Conservation (phyloP, 2,113 vertebrate species). For the Bothrops jararaca region DNA sequence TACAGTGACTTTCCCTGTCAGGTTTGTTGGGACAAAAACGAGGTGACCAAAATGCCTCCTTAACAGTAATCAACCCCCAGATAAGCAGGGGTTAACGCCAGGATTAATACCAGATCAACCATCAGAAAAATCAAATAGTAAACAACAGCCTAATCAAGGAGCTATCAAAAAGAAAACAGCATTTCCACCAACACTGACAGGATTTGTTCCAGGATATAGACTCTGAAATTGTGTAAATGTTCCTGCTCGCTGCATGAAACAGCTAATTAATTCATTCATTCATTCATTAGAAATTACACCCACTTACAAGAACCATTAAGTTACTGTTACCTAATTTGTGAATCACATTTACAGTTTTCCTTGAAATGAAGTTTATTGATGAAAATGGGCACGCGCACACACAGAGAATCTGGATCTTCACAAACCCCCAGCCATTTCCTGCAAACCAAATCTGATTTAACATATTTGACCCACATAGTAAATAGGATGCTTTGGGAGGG, state of each 20-base stretch:
- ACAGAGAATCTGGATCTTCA: background rate
- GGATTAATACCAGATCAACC: too few relatives aligned
- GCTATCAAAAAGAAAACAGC: background rate
- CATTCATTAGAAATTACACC: background rate
- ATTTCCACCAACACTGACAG: too few relatives aligned
- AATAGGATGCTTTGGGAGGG: background rate
- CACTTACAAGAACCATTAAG: background rate
- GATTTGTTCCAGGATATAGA: background rate
- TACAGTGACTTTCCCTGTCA: background rate
- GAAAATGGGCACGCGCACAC: background rate
- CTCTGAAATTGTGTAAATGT: background rate
- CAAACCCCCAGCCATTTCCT: background rate
- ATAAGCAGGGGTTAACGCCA: background rate
- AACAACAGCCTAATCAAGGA: background rate
- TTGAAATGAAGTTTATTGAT: background rate
- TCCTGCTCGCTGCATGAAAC: background rate
- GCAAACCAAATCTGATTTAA: background rate
- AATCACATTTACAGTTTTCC: background rate
- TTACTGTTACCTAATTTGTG: background rate
- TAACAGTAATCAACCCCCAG: background rate
- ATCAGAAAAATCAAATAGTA: too few relatives aligned
- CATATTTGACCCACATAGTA: background rate
- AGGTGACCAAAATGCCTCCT: background rate
- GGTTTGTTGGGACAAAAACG: background rate
- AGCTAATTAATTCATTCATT: background rate